Evolutionary conservation across 2,113 vertebrate genomes (phyloP), one percentile per base, ranked within the genome.

Genomic region (Vimba vimba): DNA sequence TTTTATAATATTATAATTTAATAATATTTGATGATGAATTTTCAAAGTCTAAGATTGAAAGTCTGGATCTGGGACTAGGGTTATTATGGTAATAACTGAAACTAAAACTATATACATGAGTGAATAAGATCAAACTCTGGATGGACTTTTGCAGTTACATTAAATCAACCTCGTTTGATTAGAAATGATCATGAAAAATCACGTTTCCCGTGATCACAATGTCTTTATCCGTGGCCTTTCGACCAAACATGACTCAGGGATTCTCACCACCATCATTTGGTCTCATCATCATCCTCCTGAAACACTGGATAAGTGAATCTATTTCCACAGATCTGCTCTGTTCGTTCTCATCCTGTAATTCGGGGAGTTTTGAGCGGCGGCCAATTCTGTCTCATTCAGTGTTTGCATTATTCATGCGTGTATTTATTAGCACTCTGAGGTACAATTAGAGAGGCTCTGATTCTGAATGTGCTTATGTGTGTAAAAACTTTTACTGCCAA

Each of bases 351-450:
- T 83, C 92, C 92, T 90, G 92, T 91, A 92, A 88, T 92, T 89
- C 92, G 62, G 62, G 90, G 91, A 88, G 90, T 90, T 93, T 91
- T 92, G 92, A 92, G 91, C 92, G 91, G 89, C 39, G 86, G 91
- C 93, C 92, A 89, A 87, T 92, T 93, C 88, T 93, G 92, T 94
- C 91, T 90, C 91, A 90, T 91, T 91, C 92, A 87, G 84, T 77
- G 91, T 88, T 87, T 93, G 93, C 93, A 93, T 94, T 91, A 94
- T 94, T 94, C 93, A 95, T 92, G 90, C 91, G 89, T 92, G 91
- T 94, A 94, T 94, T 94, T 94, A 95, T 93, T 93, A 95, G 91
- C 93, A 94, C 93, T 93, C 93, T 91, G 92, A 95, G 93, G 92
- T 93, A 92, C 93, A 93, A 94, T 94, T 94, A 94, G 92, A 94